Evolutionary conservation across 2,888 invertebrate genomes (phyloP).

Genomic region (Cetonia aurata): DNA sequence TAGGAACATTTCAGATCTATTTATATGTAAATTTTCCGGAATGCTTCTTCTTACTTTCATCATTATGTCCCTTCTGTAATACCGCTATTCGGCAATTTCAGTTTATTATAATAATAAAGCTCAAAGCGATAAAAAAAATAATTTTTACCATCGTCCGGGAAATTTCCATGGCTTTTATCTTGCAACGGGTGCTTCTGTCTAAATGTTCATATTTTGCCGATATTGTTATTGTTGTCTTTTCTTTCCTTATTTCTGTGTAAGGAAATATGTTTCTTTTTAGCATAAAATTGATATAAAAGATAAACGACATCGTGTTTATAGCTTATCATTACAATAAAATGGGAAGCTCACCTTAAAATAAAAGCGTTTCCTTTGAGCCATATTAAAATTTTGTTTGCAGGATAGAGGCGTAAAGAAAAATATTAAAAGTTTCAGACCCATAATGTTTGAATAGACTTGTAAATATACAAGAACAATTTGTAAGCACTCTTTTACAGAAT

Average conservation of each 20-base stretch:
- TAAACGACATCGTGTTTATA: conserved; percentile 3
- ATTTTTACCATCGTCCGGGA: conserved; percentile 14
- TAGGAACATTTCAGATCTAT: conserved; percentile 52
- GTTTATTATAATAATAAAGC: conserved; percentile 38
- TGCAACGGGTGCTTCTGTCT: background rate
- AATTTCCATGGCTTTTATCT: conserved; percentile 21
- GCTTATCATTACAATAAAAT: conserved; percentile 4
- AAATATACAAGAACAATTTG: too few relatives aligned
- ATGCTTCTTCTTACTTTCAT: conserved; percentile 47
- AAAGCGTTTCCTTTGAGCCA: background rate
- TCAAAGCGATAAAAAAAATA: conserved; percentile 21
- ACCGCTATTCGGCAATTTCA: conserved; percentile 27
- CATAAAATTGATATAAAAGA: conserved; percentile 14
- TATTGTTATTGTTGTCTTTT: conserved; percentile 19
- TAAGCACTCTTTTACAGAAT: too few relatives aligned
- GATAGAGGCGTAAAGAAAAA: too few relatives aligned
- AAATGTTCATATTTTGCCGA: conserved; percentile 23
- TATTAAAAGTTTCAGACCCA: too few relatives aligned
- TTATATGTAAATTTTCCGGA: conserved; percentile 52
- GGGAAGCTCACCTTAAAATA: conserved; percentile 1
- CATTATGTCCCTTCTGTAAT: conserved; percentile 29
- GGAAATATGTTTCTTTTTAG: background rate
- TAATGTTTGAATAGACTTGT: too few relatives aligned
- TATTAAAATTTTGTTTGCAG: too few relatives aligned
- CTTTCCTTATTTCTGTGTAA: conserved; percentile 7